Evolutionary conservation across 2,113 vertebrate species (phyloP).

Genomic region (Reinhardtius hippoglossoides): DNA sequence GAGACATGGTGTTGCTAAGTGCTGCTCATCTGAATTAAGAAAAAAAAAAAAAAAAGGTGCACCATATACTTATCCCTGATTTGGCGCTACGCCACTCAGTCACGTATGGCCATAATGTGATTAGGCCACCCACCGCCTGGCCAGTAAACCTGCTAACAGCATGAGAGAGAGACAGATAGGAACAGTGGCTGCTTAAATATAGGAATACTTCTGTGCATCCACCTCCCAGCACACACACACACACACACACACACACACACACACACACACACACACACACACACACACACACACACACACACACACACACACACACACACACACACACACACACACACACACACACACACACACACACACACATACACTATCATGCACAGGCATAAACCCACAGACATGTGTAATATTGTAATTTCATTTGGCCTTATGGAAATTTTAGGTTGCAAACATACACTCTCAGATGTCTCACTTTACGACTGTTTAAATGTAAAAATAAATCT

Average conservation of each 20-base stretch:
- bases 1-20: neutral
- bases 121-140: slow-evolving; percentile 72
- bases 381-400: neutral
- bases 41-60: slow-evolving; percentile 1
- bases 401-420: slow-evolving; percentile 19
- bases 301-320: too few species aligned
- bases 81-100: slow-evolving; percentile 54
- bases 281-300: too few species aligned
- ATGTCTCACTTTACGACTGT: neutral
- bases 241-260: too few species aligned
- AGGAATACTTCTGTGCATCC: slow-evolving; percentile 42
- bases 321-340: too few species aligned
- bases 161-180: slow-evolving; percentile 30
- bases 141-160: slow-evolving; percentile 72
- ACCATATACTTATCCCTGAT: slow-evolving; percentile 67
- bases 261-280: too few species aligned
- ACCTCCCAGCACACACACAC: neutral
- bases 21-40: neutral
- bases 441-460: neutral
- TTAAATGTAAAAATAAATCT: too few species aligned
- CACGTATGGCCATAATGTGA: slow-evolving; percentile 74
- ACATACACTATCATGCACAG: neutral
- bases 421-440: neutral
- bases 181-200: slow-evolving; percentile 38
- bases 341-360: neutral